Conservation (phyloP, 1,140 invertebrate genomes). For the Pogonus chalceus region DNA sequence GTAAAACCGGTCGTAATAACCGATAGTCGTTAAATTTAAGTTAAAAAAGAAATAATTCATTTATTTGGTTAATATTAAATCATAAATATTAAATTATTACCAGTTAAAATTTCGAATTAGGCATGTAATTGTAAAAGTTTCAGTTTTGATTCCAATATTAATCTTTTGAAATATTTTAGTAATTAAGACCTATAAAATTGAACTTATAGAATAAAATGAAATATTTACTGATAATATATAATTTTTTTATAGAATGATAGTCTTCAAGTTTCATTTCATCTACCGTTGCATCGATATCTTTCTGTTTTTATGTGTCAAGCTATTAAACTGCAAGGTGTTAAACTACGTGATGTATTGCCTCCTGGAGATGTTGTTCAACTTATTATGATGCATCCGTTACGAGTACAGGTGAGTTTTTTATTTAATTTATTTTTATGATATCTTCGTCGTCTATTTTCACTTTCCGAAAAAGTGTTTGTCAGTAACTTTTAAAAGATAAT, state of each 20-base stretch:
- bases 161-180: no score
- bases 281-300: conserved; percentile 90
- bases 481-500: no score
- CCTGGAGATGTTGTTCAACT: conserved; percentile 65
- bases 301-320: conserved; percentile 86
- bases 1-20: no score
- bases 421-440: not conserved
- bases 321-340: conserved; percentile 67
- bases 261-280: conserved; percentile 86
- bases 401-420: conserved; percentile 71
- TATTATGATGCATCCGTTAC: conserved; percentile 79
- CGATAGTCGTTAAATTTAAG: no score
- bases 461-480: not conserved
- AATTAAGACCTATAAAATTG: not conserved
- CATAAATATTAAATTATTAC: no score
- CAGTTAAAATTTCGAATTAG: no score
- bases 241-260: conserved; percentile 54
- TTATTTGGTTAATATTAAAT: no score
- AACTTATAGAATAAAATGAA: conserved; percentile 1
- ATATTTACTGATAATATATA: no score
- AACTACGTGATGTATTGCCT: conserved; percentile 68
- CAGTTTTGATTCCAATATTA: no score
- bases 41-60: no score
- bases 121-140: no score
- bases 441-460: not conserved